These are phyloP conservation scores for Argyrosomus japonicus DNA, from an alignment of 2,113 vertebrate species.

Conservation along the genomic window DNA sequence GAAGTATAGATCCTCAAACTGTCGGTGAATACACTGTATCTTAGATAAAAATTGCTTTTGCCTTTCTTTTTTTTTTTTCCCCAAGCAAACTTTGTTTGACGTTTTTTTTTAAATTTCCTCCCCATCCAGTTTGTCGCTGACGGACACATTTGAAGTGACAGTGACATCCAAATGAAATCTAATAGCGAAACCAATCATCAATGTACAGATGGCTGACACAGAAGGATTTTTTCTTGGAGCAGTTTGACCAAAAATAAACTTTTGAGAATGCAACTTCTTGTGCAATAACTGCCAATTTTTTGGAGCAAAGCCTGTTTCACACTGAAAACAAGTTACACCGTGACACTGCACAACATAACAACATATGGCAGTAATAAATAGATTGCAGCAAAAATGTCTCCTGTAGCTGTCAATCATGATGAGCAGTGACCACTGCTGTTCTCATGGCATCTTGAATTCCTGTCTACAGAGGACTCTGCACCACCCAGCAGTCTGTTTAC, in stretches of 20 bases:
- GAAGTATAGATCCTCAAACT: neutral
- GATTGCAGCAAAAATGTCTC: constrained; percentile 13
- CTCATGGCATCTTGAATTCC: constrained; percentile 51
- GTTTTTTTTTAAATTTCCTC: neutral
- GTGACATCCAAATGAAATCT: constrained; percentile 3
- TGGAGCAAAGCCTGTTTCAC: neutral
- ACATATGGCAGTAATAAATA: constrained; percentile 10
- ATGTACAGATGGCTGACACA: neutral
- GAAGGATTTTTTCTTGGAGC: neutral
- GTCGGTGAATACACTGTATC: neutral
- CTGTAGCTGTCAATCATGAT: constrained; percentile 15
- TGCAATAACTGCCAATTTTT: neutral
- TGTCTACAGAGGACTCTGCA: constrained; percentile 21
- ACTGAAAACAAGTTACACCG: neutral
- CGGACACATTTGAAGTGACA: neutral
- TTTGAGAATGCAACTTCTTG: neutral
- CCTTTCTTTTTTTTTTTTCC: neutral
- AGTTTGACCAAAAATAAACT: constrained; percentile 18
- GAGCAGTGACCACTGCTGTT: constrained; percentile 45
- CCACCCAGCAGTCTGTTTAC: constrained; percentile 45
- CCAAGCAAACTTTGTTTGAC: neutral
- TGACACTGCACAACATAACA: neutral
- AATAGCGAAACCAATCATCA: neutral
- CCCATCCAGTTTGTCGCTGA: neutral
- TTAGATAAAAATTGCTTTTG: neutral